Base-by-base conservation (phyloP, 1,140 invertebrate species). In the Tribolium madens region DNA sequence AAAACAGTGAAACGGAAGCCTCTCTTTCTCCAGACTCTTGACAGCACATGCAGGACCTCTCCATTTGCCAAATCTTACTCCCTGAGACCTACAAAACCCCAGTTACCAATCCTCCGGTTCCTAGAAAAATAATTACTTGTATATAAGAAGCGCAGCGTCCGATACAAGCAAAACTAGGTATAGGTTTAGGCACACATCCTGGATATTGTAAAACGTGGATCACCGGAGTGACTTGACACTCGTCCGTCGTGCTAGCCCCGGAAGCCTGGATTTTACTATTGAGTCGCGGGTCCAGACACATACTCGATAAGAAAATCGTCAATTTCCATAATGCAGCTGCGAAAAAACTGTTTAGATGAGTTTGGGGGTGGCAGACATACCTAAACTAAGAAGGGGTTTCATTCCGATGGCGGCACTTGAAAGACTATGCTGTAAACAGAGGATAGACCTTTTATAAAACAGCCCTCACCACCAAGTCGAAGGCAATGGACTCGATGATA, bases 41-140 rank as follows among this genome's bases (percentile, higher is more conserved):
- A 86, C 96, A 97, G 84, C 96, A 97, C 92, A 96, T 97, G 82
- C 96, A 96, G 6, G 95, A 96, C 47, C 96, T 88, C 85, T 97
- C 96, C 91, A 96, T 97, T 90, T 97, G 95, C 96, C 96, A 97
- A 84, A 97, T 95, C 89, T 97, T 97, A 77, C 94, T 97, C 7
- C 95, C 95, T n/a, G 95, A 97, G 3, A 97, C 95, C 95, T 97
- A 76, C 76, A 57, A 77, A 76, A 3, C 3, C n/a, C 33, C 3
- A 7, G 50, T 46, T 33, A 36, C 21, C 21, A 10, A 14, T 76
- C n/a, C 36, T 2, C 5, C 15, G 18, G 13, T 21, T 50, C 13
- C 12, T 10, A 4, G 9, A 33, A 72, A 12, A 2, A 1, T 14
- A 13, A 36, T 80, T 76, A 97, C 96, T 90, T 98, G 96, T 26